These are phyloP conservation scores for Trypoxylon attenuatum DNA, from an alignment of 2,888 invertebrate species.

Conservation along the genomic window DNA sequence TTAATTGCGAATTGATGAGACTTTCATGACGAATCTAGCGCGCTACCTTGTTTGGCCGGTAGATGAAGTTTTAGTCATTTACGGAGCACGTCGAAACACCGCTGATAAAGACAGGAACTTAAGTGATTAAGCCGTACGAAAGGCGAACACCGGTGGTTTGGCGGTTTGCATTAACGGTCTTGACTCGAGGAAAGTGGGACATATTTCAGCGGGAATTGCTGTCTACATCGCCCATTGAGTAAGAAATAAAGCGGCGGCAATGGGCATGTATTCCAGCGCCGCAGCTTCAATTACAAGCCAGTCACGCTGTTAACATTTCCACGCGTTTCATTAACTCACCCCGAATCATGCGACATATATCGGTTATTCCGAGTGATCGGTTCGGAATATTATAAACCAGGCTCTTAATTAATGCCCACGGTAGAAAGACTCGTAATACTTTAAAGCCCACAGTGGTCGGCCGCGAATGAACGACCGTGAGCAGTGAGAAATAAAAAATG, in stretches of 20 bases:
- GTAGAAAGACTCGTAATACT: slow-evolving; percentile 22
- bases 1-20: neutral
- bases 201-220: slow-evolving; percentile 57
- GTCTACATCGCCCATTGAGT: slow-evolving; percentile 55
- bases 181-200: slow-evolving; percentile 51
- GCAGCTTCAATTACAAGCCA: slow-evolving; percentile 55
- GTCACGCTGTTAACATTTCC: slow-evolving; percentile 48
- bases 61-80: slow-evolving; percentile 36
- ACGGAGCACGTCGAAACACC: slow-evolving; percentile 45
- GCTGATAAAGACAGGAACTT: slow-evolving; percentile 56
- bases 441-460: neutral
- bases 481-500: slow-evolving; percentile 12
- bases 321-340: slow-evolving; percentile 50
- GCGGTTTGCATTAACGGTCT: slow-evolving; percentile 61
- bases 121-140: slow-evolving; percentile 57
- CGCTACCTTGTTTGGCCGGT: neutral
- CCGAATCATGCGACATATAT: too few species aligned
- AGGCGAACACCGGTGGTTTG: slow-evolving; percentile 50
- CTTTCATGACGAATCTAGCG: neutral
- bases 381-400: too few species aligned
- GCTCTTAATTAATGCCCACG: too few species aligned
- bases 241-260: slow-evolving; percentile 55
- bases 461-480: neutral
- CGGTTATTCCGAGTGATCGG: too few species aligned
- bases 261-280: slow-evolving; percentile 50